Evolutionary conservation across 2,113 vertebrate genomes (phyloP), one percentile per base, ranked within the genome.

Genomic region (Echinops telfairi): DNA sequence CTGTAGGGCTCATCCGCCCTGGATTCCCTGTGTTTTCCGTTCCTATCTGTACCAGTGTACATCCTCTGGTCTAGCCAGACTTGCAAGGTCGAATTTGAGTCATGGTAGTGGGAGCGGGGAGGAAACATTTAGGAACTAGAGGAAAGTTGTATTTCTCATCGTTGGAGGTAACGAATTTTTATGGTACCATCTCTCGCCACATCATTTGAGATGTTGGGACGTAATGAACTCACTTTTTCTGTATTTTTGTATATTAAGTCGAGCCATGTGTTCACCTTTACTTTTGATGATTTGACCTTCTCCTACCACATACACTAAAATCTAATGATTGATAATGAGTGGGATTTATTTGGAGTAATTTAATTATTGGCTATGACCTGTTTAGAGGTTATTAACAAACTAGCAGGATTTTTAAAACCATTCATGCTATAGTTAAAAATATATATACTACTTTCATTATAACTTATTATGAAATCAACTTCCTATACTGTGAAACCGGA

Each of bases 181-280:
- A 77, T 29, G 9, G 11, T 12, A 17, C 58, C 22, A 9, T 36
- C 27, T 78, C 70, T 62, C 12, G 25, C 19, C 27, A 31, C 2
- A 31, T 38, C 33, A 85, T 14, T 23, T 70, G 75, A 94, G 4
- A 66, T 4, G 27, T 19, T 3, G 15, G 9, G 3, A 4, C 14
- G 73, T 57, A n/a, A 10, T 58, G 68, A 92, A 57, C 5, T 43
- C 40, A 10, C 15, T 84, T 57, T 1, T 47, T 40, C 2, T 64
- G 7, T 75, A 20, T 82, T 87, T 53, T 64, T 88, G 29, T 33
- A 0, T 80, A 53, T 64, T 88, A 92, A 87, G 40, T 95, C 77
- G 19, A 25, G 0, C 0, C 12, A 19, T 40, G 92, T 58, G 15
- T 27, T 36, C 47, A 36, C 0, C 0, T 64, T 60, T 31, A 68